These are phyloP conservation scores for Zygothrica quintamaculata DNA, from an alignment of 2,888 invertebrate genomes.

Conservation along the genomic window DNA sequence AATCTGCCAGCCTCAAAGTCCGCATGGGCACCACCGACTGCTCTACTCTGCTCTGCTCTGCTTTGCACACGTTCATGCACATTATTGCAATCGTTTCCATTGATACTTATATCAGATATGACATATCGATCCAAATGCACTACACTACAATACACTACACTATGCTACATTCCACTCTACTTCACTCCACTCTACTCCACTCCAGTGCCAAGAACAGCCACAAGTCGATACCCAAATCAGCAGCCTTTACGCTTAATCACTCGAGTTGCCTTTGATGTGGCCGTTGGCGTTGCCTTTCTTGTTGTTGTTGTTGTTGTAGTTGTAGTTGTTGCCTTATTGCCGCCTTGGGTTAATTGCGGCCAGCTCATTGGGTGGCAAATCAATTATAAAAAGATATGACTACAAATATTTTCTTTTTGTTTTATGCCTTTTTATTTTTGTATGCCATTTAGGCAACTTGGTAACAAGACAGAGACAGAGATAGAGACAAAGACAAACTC, in stretches of 20 bases:
- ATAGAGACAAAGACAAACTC: too few relatives aligned
- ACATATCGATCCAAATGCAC: conserved; percentile 47
- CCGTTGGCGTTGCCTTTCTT: conserved; percentile 44
- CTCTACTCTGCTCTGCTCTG: conserved; percentile 11
- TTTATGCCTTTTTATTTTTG: neutral
- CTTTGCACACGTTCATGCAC: conserved; percentile 5
- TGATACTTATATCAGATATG: conserved; percentile 46
- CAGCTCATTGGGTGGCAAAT: conserved; percentile 78
- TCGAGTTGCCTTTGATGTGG: conserved; percentile 66
- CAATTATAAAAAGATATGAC: conserved; percentile 59
- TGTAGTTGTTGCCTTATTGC: conserved; percentile 1
- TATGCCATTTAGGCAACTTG: conserved; percentile 22
- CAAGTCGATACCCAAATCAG: conserved; percentile 57
- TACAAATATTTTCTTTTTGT: conserved; percentile 28
- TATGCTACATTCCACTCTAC: neutral
- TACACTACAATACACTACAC: neutral
- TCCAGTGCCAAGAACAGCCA: neutral
- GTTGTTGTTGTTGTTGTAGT: conserved; percentile 2
- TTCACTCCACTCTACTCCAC: neutral
- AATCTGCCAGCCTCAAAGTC: conserved; percentile 60
- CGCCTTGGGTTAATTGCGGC: conserved; percentile 75
- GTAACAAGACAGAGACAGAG: neutral
- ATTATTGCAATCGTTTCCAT: conserved; percentile 28
- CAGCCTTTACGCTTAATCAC: conserved; percentile 75
- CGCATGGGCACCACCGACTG: too few relatives aligned